Evolutionary conservation across 2,797 vertebrate genomes (phyloP).

Genomic region (Notolabrus celidotus): DNA sequence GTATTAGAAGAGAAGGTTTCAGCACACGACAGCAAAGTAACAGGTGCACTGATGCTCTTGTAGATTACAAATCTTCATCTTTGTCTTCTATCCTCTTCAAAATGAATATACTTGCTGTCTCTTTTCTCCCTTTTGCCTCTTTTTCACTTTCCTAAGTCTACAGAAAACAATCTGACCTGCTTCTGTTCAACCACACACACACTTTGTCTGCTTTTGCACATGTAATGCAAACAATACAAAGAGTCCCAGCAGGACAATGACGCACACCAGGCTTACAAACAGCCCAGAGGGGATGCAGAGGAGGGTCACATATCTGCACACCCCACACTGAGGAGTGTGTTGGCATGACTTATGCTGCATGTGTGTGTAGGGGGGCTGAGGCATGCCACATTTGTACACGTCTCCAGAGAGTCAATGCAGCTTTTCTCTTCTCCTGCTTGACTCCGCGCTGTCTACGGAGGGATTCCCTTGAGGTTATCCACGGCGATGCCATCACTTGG

Average conservation of each 20-base stretch:
- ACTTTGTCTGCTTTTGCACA: neutral
- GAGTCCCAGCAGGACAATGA: constrained; percentile 45
- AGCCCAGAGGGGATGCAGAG: constrained; percentile 41
- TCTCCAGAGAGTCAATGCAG: constrained; percentile 54
- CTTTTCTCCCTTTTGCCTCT: neutral
- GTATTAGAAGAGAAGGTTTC: constrained; percentile 22
- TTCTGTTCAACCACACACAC: neutral
- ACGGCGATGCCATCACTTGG: constrained; percentile 65
- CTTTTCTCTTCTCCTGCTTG: constrained; percentile 57
- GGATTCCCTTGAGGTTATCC: constrained; percentile 74
- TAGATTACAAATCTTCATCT: neutral
- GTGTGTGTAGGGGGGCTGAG: constrained; percentile 66
- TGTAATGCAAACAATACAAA: constrained; percentile 14
- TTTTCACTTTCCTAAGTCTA: neutral
- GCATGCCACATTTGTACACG: constrained; percentile 65
- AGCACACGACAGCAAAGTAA: neutral
- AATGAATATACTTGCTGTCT: no score
- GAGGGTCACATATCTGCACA: constrained; percentile 73
- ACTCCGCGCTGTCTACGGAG: constrained; percentile 59
- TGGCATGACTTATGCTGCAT: constrained; percentile 59
- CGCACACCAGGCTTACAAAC: constrained; percentile 34
- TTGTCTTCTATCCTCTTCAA: neutral
- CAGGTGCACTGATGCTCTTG: neutral
- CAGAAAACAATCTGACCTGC: neutral
- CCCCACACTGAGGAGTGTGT: constrained; percentile 60